Evolutionary conservation across 2,888 invertebrate genomes (phyloP), one percentile per base, ranked within the genome.

Genomic region (Eulithis prunata): DNA sequence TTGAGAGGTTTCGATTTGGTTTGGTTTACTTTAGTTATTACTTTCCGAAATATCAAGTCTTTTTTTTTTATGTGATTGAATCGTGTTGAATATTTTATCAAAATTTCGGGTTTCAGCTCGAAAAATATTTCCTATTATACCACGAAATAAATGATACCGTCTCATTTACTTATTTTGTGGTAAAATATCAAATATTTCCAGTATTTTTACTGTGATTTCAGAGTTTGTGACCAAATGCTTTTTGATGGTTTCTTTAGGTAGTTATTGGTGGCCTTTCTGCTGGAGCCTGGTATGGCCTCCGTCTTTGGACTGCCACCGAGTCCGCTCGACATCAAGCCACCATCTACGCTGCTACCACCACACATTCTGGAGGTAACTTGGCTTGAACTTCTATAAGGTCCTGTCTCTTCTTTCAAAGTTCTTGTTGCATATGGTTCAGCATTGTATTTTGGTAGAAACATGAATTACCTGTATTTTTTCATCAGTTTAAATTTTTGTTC

Each of bases 261-360:
- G 82, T 92, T 52, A 82, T 96, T 36, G 93, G 95, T 13, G 95
- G 95, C 63, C 88, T 97, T 12, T 88, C 94, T 6, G 95, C 97
- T 0, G 96, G 96, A 0, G 95, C 96, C 0, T 96, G 96, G 95
- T 97, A 96, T 80, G 95, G 95, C 52, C 87, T 97, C 54, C 94
- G 95, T 46, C 86, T 97, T 10, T 95, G 95, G 73, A 97, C 97
- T 0, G 95, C 96, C 76, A 97, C 90, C 93, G 97, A 86, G 94
- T 96, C 74, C 93, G 96, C 70, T 83, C 94, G 80, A 90, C 95
- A 93, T 11, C 95, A 95, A 67, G 95, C 95, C 38, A 88, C 95
- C 57, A 95, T 96, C 78, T 95, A 95, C 78, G 96, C 96, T 66
- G 96, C 96, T 0, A 97, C 97, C 0, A 95, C 96, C 0, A 96